Evolutionary conservation across 2,797 vertebrate species (phyloP), one percentile per base, ranked within the genome.

Genomic region (Alcedo quadribrachys): DNA sequence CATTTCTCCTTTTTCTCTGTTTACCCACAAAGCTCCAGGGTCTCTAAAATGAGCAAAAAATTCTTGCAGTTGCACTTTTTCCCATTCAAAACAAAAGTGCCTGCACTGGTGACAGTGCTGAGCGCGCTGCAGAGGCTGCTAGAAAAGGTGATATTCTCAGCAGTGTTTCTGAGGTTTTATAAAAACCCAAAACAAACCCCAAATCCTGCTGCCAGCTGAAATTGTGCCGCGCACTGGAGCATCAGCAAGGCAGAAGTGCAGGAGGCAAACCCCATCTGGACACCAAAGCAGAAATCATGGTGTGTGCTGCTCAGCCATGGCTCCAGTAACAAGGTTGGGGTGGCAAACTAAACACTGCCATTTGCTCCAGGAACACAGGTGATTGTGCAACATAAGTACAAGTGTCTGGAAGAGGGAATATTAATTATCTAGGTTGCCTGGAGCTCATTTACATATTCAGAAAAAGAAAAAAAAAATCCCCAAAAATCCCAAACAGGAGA

Each of bases 301-400:
- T 55, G 42, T 3, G 22, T 62, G 43, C 30, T 51, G 42, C 20
- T 75, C 54, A 57, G 46, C 10, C 60, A 42, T 19, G 2, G 3
- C 37, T 58, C 2, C 0, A 79, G n/a, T 28, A 37, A 40, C 0
- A 2, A 54, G 25, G 42, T 15, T 1, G 42, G 40, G 50, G 21
- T 48, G 69, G 40, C 19, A 70, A 83, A 86, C 54, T 20, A 35
- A 85, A 67, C 42, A 18, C 54, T 21, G 10, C 16, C 33, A 5
- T 57, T 48, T 43, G 5, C 65, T 25, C n/a, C 25, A 85, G 40
- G 48, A 69, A 62, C 4, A n/a, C 30, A 25, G 0, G 2, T 50
- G 48, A 12, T 2, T 25, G 37, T 35, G 54, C 42, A 42, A 57
- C 0, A 0, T 8, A 43, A 61, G 20, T 8, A 33, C 1, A 3